These are phyloP conservation scores for Percina caprodes DNA, from an alignment of 2,113 vertebrate species.

Conservation along the genomic window DNA sequence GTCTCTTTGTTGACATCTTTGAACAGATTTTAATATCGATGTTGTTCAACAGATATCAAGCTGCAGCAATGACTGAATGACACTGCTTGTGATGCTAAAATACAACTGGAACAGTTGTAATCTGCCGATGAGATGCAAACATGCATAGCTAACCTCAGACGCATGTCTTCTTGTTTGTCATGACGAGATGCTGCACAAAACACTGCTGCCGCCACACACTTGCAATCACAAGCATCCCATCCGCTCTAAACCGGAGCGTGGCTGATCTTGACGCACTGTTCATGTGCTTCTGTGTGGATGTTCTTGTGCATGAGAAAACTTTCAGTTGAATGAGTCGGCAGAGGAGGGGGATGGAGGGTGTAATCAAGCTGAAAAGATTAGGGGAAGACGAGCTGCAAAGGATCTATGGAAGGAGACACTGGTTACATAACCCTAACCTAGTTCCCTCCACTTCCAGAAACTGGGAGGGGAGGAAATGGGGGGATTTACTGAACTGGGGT, in stretches of 20 bases:
- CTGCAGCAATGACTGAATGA: background rate
- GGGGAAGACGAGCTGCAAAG: conserved; percentile 78
- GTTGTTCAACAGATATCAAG: conserved; percentile 1
- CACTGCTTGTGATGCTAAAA: background rate
- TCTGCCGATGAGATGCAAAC: background rate
- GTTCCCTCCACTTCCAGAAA: conserved; percentile 66
- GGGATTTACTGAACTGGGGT: conserved; percentile 38
- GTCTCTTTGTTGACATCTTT: conserved; percentile 9
- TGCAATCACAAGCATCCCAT: conserved; percentile 52
- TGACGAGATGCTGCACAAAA: conserved; percentile 19
- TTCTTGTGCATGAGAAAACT: conserved; percentile 53
- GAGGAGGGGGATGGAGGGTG: conserved; percentile 67
- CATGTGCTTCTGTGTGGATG: conserved; percentile 39
- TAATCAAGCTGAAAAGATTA: conserved; percentile 85
- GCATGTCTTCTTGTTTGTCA: conserved; percentile 13
- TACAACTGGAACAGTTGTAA: background rate
- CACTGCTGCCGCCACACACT: conserved; percentile 44
- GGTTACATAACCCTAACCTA: conserved; percentile 81
- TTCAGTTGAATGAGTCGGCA: conserved; percentile 64
- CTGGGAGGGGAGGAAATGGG: conserved; percentile 42
- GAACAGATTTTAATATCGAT: background rate
- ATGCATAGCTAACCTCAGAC: conserved; percentile 8
- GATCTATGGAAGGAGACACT: conserved; percentile 78
- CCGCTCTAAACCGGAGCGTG: conserved; percentile 74
- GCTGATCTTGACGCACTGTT: conserved; percentile 56